phyloP scores from a whole-genome alignment of 2,113 vertebrate species.

The Phrynosoma platyrhinos region DNA sequence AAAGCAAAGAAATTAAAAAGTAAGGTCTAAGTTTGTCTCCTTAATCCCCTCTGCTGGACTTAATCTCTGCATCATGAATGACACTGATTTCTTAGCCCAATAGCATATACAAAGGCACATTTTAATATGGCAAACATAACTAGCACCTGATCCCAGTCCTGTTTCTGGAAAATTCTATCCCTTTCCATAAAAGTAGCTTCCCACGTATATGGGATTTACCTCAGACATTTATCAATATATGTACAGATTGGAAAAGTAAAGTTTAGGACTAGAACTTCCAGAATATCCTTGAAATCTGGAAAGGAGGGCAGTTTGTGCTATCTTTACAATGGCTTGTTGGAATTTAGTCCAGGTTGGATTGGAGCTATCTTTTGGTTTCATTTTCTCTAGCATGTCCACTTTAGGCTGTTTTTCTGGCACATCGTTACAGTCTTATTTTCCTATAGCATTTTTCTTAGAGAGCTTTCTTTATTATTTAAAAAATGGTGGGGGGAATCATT shows the following conservation, averaged over 20 bases:
- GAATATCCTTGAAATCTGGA: not conserved
- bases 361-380: not conserved
- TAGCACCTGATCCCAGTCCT: not conserved
- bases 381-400: not conserved
- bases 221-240: not conserved
- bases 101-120: constrained; percentile 23
- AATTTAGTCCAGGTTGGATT: not conserved
- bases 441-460: not conserved
- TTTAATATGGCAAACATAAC: not conserved
- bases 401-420: not conserved
- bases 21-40: constrained; percentile 48
- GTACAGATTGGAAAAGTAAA: not conserved
- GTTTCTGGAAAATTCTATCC: not conserved
- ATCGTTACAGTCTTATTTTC: not conserved
- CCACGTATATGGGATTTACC: not conserved
- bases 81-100: constrained; percentile 50
- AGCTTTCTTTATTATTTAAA: not conserved
- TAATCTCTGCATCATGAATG: constrained; percentile 45
- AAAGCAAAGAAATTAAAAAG: constrained; percentile 65
- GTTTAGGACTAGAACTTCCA: not conserved
- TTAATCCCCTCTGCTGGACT: constrained; percentile 34
- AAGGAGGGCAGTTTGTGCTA: not conserved
- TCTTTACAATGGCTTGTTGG: not conserved
- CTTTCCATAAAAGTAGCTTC: not conserved
- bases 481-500: not conserved